Percentiles rank a stretch among this genome's conserved stretches.
Conservation (phyloP, 35 echinoderm and acorn worm genomes). For the Nesometra sesokonis region DNA sequence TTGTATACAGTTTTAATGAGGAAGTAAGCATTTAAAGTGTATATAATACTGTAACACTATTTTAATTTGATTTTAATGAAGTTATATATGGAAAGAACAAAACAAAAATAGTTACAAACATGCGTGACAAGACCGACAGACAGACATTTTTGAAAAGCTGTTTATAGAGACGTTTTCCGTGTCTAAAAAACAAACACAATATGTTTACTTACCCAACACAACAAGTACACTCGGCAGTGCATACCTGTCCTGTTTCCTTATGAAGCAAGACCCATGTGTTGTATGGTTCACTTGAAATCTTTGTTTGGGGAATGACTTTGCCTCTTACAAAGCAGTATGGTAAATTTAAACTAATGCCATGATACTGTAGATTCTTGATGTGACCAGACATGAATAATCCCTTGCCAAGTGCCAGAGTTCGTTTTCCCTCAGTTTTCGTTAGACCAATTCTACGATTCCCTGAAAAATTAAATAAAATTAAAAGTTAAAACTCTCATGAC, state of each 20-base stretch:
- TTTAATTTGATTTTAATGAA: not conserved
- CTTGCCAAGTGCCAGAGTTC: not conserved
- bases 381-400: not conserved
- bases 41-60: not conserved
- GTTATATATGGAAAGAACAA: no score
- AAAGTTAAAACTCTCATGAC: no score
- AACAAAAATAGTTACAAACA: no score
- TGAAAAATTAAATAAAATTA: no score
- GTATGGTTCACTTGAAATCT: not conserved
- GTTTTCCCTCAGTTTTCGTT: not conserved
- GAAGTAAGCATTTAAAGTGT: no score
- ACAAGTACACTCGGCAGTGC: not conserved
- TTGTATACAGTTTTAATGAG: no score
- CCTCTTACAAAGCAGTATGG: slow-evolving; percentile 1
- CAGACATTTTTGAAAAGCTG: no score
- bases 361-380: not conserved
- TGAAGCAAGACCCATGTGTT: slow-evolving; percentile 4
- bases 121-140: no score
- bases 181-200: not conserved
- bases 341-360: slow-evolving; percentile 7
- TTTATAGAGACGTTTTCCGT: no score
- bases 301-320: not conserved
- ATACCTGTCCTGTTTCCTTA: not conserved
- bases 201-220: not conserved
- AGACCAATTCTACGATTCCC: not conserved